Conservation (phyloP, 2,113 vertebrate genomes). For the Petrocephalus zakoni region DNA sequence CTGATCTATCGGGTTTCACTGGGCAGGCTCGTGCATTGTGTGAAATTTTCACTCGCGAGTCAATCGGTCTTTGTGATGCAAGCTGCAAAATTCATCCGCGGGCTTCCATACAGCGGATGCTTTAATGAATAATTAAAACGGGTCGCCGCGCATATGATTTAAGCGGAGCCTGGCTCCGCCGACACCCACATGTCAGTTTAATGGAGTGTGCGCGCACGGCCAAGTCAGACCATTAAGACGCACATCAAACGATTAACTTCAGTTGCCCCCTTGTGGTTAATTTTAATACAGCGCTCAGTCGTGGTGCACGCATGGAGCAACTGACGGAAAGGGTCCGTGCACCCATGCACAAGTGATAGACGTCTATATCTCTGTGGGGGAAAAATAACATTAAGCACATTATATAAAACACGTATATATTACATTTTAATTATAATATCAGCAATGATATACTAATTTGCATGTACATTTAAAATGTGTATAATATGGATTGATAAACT, state of each 20-base stretch:
- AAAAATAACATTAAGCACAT: background rate
- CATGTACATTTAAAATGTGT: background rate
- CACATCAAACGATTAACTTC: conserved; percentile 11
- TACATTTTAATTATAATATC: background rate
- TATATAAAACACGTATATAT: background rate
- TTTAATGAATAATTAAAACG: background rate
- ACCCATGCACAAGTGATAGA: background rate
- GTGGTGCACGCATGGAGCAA: background rate
- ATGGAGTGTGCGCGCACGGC: background rate
- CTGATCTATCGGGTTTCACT: background rate
- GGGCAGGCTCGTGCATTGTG: background rate
- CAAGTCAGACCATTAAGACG: background rate
- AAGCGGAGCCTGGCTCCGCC: background rate
- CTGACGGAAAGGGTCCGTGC: background rate
- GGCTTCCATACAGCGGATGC: background rate
- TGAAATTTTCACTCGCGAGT: background rate
- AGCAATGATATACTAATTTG: background rate
- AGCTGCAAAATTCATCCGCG: background rate
- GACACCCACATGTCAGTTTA: background rate
- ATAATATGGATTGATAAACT: background rate
- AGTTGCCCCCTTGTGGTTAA: conserved; percentile 52
- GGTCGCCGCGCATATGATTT: background rate
- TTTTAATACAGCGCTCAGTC: background rate
- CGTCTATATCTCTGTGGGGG: background rate
- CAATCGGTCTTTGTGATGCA: background rate